phyloP scores from a whole-genome alignment of 2,113 vertebrate species.

The Cercocebus atys region DNA sequence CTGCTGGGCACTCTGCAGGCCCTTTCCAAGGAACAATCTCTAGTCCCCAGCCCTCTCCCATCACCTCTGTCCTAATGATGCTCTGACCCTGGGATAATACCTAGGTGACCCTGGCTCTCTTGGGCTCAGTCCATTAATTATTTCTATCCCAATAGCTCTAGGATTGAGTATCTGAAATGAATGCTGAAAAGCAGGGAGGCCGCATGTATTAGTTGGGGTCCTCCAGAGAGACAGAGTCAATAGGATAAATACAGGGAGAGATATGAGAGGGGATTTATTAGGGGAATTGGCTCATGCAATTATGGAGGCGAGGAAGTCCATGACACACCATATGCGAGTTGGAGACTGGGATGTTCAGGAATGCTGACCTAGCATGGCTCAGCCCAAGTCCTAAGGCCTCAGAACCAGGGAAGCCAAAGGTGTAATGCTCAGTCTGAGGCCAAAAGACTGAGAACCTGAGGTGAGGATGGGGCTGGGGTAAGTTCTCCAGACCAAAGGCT shows the following conservation, averaged over 20 bases:
- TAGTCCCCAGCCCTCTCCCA: not conserved
- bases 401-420: not conserved
- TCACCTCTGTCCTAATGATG: not conserved
- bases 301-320: not conserved
- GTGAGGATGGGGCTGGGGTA: not conserved
- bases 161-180: not conserved
- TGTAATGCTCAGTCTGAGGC: not conserved
- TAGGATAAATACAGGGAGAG: not conserved
- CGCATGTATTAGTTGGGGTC: not conserved
- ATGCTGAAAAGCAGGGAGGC: not conserved
- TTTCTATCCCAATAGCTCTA: not conserved
- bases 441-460: not conserved
- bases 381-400: not conserved
- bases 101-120: not conserved
- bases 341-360: not conserved
- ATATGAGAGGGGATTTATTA: not conserved
- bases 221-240: not conserved
- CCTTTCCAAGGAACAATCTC: not conserved
- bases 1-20: not conserved
- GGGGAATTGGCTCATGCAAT: not conserved
- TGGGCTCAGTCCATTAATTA: not conserved
- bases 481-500: not conserved
- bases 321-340: not conserved
- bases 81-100: not conserved
- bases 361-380: not conserved